These are phyloP conservation scores for Dusona sp. DNA, from an alignment of 2,888 invertebrate genomes.

Conservation along the genomic window DNA sequence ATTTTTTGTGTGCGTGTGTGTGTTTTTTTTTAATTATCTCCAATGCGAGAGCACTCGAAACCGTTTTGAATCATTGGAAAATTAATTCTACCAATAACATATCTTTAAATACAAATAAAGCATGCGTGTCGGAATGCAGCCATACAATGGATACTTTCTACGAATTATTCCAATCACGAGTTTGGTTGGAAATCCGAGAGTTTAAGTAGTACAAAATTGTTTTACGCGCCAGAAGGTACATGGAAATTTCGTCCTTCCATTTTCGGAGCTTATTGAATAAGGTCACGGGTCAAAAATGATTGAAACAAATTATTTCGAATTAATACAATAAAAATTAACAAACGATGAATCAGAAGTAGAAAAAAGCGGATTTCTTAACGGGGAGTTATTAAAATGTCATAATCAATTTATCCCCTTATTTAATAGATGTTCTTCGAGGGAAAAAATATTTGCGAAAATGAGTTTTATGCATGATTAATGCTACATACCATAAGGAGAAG, in stretches of 20 bases:
- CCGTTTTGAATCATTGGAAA: neutral
- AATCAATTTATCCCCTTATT: neutral
- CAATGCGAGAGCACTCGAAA: neutral
- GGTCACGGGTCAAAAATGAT: no score
- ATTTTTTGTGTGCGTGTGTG: neutral
- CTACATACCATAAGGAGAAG: constrained; percentile 91
- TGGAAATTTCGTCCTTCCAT: no score
- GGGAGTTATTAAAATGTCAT: neutral
- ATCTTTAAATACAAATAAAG: neutral
- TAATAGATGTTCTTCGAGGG: neutral
- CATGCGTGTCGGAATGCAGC: neutral
- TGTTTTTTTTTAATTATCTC: neutral
- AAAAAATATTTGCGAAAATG: neutral
- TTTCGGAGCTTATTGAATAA: no score
- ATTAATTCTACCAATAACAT: neutral
- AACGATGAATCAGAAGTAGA: neutral
- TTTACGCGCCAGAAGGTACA: neutral
- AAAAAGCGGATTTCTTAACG: no score
- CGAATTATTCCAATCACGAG: neutral
- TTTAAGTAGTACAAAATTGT: neutral
- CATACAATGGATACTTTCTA: neutral
- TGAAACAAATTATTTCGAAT: neutral
- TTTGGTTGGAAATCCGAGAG: neutral
- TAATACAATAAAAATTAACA: neutral
- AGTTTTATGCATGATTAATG: neutral